Conservation (phyloP, 2,888 invertebrate species). For the Beris morrisii region DNA sequence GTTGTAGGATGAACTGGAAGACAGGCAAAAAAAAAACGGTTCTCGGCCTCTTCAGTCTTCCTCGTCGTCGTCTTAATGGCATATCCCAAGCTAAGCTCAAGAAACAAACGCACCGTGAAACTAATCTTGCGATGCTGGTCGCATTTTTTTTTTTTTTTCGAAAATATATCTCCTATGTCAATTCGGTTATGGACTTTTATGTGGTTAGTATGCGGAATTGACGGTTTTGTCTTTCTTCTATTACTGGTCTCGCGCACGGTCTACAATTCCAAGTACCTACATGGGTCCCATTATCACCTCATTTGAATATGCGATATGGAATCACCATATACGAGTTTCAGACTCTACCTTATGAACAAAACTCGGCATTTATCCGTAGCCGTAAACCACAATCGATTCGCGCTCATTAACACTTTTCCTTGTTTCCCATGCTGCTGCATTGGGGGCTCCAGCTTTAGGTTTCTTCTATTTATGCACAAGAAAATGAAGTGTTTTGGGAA, state of each 20-base stretch:
- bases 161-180: neutral
- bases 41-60: neutral
- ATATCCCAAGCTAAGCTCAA: too few species aligned
- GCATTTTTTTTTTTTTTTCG: too few species aligned
- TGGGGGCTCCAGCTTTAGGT: too few species aligned
- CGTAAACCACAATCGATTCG: conserved; percentile 9
- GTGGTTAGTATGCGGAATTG: conserved; percentile 1
- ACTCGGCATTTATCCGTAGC: neutral
- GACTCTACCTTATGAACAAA: neutral
- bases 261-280: neutral
- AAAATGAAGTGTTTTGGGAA: too few species aligned
- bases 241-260: neutral
- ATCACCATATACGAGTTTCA: conserved; percentile 13
- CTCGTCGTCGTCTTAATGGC: neutral
- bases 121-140: too few species aligned
- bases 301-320: conserved; percentile 24
- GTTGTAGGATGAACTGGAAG: conserved; percentile 17
- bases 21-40: neutral
- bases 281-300: conserved; percentile 16
- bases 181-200: neutral
- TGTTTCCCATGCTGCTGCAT: conserved; percentile 10
- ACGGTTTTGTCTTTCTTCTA: conserved; percentile 4
- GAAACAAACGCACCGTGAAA: too few species aligned
- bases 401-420: conserved; percentile 1
- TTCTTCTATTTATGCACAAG: too few species aligned